Base-by-base conservation (phyloP, 2,888 invertebrate genomes). In the Lithophane ornitopus region DNA sequence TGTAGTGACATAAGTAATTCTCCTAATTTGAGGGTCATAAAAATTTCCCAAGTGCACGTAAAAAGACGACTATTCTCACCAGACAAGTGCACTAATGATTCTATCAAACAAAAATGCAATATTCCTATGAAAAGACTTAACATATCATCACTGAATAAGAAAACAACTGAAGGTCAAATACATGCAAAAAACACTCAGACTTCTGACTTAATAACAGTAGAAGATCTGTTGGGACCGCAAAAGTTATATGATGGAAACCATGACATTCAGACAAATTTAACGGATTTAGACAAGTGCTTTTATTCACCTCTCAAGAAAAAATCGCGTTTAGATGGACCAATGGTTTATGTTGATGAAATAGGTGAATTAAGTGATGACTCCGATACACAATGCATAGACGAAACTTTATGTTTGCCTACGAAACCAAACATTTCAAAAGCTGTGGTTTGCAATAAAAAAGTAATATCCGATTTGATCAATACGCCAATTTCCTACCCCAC, bases 1-100 rank as follows among this genome's bases (percentile, higher is more conserved):
- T 44, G 67, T 67, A 52, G 67, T 28, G 46, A 66, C 28, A 66
- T 66, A 67, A 67, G 67, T 22, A 44, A 67, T 22, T 67, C 67
- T 67, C 67, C 44, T 67, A 22, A 67, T 52, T 67, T 34, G 28
- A 52, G 28, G 22, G 49, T 67, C 19, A 52, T 52, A 46, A 67
- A 52, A 26, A 39, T 19, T 67, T 34, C 49, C 52, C 46, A 49
- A 67, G 44, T 52, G 46, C n/a, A 52, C 46, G 28, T 34, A 28
- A 67, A 67, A 67, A 67, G 49, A 67, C 67, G 67, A 56, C 56
- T 56, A 26, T 56, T 56, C 56, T 56, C 56, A 56, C 56, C 56
- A 56, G 56, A 56, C n/a, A 56, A 56, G 56, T 56, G 56, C 56
- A 56, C 56, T 56, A 56, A 56, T 56, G 56, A 56, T 56, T 26